Evolutionary conservation across 2,888 invertebrate genomes (phyloP), one percentile per base, ranked within the genome.

Genomic region (Dynastes maya): DNA sequence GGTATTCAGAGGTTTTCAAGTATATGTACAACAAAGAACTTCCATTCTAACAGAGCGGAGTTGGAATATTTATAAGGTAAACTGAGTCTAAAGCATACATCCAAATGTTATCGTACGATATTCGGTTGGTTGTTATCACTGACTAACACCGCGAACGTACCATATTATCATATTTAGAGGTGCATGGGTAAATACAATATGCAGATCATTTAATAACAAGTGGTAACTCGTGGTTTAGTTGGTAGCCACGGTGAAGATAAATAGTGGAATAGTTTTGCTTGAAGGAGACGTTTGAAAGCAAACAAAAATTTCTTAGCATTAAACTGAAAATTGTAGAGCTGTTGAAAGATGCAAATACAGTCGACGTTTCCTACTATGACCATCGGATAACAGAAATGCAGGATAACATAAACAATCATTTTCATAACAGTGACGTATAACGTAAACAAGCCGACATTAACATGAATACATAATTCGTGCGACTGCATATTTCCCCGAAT

Each of bases 41-140:
- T 27, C n/a, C 72, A 45, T 72, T 72, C 58, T 45, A 58, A n/a
- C 40, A 16, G 22, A 8, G 55, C 27, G 27, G 13, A 72, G 58
- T 58, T 72, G 58, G 40, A 61, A 72, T 72, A 72, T 72, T 72
- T 58, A 40, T 40, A 72, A 72, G 32, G 58, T 72, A 72, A 72
- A 72, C 72, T 8, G 27, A 70, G 32, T 58, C 16, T 58, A 40
- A 22, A 51, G 16, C 27, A 16, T 27, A 8, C 72, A 55, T 22
- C 37, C 9, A 22, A 58, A 58, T 72, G n/a, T 58, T 72, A 58
- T 58, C 40, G 58, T 58, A 58, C 37, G 4, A 58, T 61, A 72
- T 55, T 11, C 58, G 58, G 58, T 11, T 53, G 37, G 72, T 72
- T 53, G 53, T 70, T 72, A 72, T 72, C 58, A 37, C 40, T 53